Evolutionary conservation across 1,140 invertebrate species (phyloP).

Genomic region (Helicoverpa zea): DNA sequence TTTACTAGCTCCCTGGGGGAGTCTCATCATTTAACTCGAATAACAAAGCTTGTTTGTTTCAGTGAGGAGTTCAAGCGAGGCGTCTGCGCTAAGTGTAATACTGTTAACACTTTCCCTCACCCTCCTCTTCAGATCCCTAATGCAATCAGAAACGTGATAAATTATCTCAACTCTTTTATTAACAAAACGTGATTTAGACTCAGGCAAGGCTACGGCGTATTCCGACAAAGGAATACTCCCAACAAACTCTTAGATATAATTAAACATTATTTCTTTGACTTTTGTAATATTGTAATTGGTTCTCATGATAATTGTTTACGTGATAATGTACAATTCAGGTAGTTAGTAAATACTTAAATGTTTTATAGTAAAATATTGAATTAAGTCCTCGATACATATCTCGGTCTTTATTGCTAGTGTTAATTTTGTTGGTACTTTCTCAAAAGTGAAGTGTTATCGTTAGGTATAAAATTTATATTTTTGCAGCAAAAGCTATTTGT

Average conservation of each 20-base stretch:
- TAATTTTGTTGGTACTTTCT: slow-evolving; percentile 35
- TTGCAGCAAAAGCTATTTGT: slow-evolving; percentile 51
- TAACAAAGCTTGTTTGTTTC: slow-evolving; percentile 79
- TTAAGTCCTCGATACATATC: slow-evolving; percentile 61
- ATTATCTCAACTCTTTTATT: slow-evolving; percentile 72
- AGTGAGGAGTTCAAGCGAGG: slow-evolving; percentile 76
- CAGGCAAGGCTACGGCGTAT: slow-evolving; percentile 52
- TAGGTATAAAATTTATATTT: slow-evolving; percentile 55
- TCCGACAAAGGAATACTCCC: slow-evolving; percentile 31
- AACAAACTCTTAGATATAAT: slow-evolving; percentile 41
- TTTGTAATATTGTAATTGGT: slow-evolving; percentile 15
- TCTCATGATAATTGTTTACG: slow-evolving; percentile 13
- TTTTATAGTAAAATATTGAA: slow-evolving; percentile 53
- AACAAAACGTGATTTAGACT: slow-evolving; percentile 66
- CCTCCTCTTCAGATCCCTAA: slow-evolving; percentile 71
- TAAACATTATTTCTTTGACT: slow-evolving; percentile 8
- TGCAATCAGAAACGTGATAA: slow-evolving; percentile 82
- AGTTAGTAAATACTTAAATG: slow-evolving; percentile 52
- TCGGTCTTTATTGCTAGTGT: slow-evolving; percentile 45
- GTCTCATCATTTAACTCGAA: slow-evolving; percentile 59
- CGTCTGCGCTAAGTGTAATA: slow-evolving; percentile 74
- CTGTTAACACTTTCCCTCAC: slow-evolving; percentile 79
- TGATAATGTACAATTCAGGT: slow-evolving; percentile 47
- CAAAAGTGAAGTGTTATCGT: slow-evolving; percentile 32
- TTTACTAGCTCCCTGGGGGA: slow-evolving; percentile 47